These are phyloP conservation scores for Drosophila merina DNA, from an alignment of 2,888 invertebrate genomes.

Conservation along the genomic window DNA sequence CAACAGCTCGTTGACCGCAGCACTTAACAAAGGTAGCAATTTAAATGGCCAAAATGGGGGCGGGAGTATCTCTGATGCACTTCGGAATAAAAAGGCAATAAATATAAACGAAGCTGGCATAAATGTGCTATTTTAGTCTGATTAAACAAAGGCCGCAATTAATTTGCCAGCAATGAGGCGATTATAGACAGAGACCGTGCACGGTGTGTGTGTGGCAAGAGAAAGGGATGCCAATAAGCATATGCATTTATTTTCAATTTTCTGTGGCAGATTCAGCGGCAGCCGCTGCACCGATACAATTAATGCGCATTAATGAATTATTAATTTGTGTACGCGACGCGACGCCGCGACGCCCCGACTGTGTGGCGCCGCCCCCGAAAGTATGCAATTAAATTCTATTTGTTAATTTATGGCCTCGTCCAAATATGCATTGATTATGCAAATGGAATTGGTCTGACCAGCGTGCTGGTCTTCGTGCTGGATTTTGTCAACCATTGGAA, in stretches of 20 bases:
- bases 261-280: slow-evolving; percentile 61
- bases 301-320: slow-evolving; percentile 79
- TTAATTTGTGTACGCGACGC: slow-evolving; percentile 67
- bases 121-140: slow-evolving; percentile 53
- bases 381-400: slow-evolving; percentile 81
- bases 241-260: slow-evolving; percentile 64
- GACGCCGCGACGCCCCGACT: slow-evolving; percentile 36
- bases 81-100: slow-evolving; percentile 49
- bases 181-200: slow-evolving; percentile 43
- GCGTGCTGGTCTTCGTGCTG: background rate
- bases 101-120: slow-evolving; percentile 55
- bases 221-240: slow-evolving; percentile 24
- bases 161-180: slow-evolving; percentile 54
- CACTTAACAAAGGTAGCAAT: slow-evolving; percentile 51
- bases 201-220: background rate
- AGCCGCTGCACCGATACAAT: slow-evolving; percentile 61
- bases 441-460: slow-evolving; percentile 66
- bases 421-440: slow-evolving; percentile 77
- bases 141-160: slow-evolving; percentile 69
- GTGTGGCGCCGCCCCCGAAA: slow-evolving; percentile 48
- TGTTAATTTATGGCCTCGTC: slow-evolving; percentile 74
- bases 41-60: slow-evolving; percentile 28
- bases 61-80: slow-evolving; percentile 23
- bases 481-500: slow-evolving; percentile 4
- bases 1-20: slow-evolving; percentile 37